phyloP scores from a whole-genome alignment of 2,888 invertebrate species.

The Spatulosminthurus flaviceps region DNA sequence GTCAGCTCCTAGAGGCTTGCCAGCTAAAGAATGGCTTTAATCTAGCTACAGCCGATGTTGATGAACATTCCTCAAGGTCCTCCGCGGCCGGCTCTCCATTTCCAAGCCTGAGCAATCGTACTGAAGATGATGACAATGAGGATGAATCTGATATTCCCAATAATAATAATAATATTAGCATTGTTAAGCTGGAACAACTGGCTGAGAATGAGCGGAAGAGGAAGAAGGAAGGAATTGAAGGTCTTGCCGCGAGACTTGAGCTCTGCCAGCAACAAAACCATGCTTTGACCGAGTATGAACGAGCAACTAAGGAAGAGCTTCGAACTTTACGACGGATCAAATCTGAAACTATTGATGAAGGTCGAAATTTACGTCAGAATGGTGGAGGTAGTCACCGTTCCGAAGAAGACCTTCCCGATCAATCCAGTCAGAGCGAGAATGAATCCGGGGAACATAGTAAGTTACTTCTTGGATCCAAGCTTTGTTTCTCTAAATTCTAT shows the following conservation, averaged over 20 bases:
- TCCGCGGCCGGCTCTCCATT: constrained; percentile 48
- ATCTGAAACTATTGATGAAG: constrained; percentile 36
- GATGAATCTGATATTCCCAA: constrained; percentile 61
- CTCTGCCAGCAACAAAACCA: constrained; percentile 63
- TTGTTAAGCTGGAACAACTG: constrained; percentile 52
- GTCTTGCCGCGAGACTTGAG: constrained; percentile 68
- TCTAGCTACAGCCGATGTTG: constrained; percentile 50
- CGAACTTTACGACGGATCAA: constrained; percentile 36
- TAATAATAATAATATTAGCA: constrained; percentile 57
- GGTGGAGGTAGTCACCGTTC: constrained; percentile 46
- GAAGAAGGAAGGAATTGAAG: constrained; percentile 66
- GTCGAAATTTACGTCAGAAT: constrained; percentile 27
- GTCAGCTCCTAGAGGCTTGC: constrained; percentile 75
- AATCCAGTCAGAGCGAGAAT: constrained; percentile 63
- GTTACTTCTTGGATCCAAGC: constrained; percentile 29
- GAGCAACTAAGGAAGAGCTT: constrained; percentile 44
- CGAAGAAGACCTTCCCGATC: constrained; percentile 60
- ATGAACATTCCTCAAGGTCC: constrained; percentile 53
- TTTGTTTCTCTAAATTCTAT: background rate
- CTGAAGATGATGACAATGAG: constrained; percentile 48
- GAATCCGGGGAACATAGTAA: constrained; percentile 63
- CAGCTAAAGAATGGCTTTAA: constrained; percentile 70
- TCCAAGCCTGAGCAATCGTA: constrained; percentile 37
- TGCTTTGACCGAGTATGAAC: constrained; percentile 39
- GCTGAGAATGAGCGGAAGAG: constrained; percentile 51